These are phyloP conservation scores for Lasioglossum marginatum DNA, from an alignment of 2,888 invertebrate genomes.

Conservation along the genomic window DNA sequence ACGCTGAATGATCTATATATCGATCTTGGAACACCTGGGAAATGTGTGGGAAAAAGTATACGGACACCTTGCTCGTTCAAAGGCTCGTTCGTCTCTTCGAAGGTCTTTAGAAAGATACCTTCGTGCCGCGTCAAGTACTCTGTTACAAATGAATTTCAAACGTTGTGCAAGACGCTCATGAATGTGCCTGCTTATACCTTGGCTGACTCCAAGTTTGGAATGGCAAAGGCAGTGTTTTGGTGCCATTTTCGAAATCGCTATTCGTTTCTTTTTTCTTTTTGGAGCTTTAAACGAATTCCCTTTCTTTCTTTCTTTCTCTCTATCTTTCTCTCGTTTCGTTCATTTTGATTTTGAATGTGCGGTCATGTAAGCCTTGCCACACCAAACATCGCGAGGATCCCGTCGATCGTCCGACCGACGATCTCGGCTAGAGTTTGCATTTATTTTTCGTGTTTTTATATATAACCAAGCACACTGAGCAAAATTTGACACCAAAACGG, in stretches of 20 bases:
- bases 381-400: conserved; percentile 81
- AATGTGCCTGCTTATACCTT: conserved; percentile 87
- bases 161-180: conserved; percentile 75
- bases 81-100: conserved; percentile 75
- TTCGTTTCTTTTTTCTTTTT: conserved; percentile 38
- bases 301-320: conserved; percentile 12
- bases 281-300: conserved; percentile 53
- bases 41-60: conserved; percentile 41
- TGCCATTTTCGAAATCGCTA: conserved; percentile 84
- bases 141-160: conserved; percentile 22
- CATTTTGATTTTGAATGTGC: conserved; percentile 71
- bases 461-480: conserved; percentile 86
- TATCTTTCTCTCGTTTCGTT: conserved; percentile 34
- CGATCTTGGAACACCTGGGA: conserved; percentile 29
- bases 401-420: conserved; percentile 48
- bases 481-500: conserved; percentile 87
- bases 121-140: conserved; percentile 26
- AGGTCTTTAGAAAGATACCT: conserved; percentile 28
- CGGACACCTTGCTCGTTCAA: conserved; percentile 77
- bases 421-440: conserved; percentile 37
- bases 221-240: conserved; percentile 89
- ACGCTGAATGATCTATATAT: background rate
- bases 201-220: conserved; percentile 89
- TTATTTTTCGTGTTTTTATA: background rate
- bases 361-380: conserved; percentile 85